Evolutionary conservation across 2,888 invertebrate genomes (phyloP).

Genomic region (Standfussiana lucernea): DNA sequence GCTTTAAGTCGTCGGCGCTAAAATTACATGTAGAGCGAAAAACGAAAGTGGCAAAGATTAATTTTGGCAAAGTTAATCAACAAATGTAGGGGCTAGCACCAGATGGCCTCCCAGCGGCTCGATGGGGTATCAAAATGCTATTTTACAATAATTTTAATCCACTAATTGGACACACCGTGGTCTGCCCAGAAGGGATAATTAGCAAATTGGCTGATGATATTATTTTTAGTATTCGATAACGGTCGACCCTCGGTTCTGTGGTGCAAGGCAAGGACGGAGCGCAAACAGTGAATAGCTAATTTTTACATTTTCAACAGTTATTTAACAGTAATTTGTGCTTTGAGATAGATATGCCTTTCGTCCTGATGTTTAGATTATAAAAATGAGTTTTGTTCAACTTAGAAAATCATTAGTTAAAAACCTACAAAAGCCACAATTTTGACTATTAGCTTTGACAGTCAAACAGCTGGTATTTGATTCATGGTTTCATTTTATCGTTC

Average conservation of each 20-base stretch:
- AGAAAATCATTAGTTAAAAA: background rate
- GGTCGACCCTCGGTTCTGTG: constrained; percentile 56
- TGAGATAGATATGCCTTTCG: background rate
- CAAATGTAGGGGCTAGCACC: constrained; percentile 74
- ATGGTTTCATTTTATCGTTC: background rate
- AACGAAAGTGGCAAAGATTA: constrained; percentile 65
- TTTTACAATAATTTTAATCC: constrained; percentile 87
- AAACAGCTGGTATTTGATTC: constrained; percentile 18
- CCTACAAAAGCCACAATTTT: background rate
- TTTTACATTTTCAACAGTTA: background rate
- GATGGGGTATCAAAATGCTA: constrained; percentile 79
- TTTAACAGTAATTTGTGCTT: background rate
- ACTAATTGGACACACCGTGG: constrained; percentile 80
- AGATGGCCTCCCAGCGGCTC: constrained; percentile 80
- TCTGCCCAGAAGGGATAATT: constrained; percentile 79
- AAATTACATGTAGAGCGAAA: constrained; percentile 57
- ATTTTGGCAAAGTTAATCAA: constrained; percentile 80
- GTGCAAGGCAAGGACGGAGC: constrained; percentile 44
- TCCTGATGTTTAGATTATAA: background rate
- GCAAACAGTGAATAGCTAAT: background rate
- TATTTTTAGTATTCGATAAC: constrained; percentile 77
- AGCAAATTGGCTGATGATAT: constrained; percentile 85
- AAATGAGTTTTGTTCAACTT: background rate
- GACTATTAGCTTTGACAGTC: background rate
- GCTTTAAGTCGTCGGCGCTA: constrained; percentile 49